Evolutionary conservation across 2,113 vertebrate species (phyloP), one percentile per base, ranked within the genome.

Genomic region (Neopipo cinnamomea): DNA sequence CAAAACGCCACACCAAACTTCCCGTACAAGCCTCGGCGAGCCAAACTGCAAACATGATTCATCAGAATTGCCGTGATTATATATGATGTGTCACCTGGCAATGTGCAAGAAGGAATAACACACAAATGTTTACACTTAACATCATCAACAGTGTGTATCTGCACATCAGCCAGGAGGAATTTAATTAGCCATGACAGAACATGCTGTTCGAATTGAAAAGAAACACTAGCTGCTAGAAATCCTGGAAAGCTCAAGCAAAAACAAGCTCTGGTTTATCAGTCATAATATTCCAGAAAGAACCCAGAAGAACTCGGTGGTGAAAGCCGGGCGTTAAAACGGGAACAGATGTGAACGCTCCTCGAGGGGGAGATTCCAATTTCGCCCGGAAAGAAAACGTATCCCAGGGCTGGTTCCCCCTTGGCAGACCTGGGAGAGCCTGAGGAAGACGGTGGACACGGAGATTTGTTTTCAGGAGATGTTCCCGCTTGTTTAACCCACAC

Each of bases 121-220:
- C 63, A 90, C 93, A 96, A 96, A 95, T 93, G 88, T 97, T 96
- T 94, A 96, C 88, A 90, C 92, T 87, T 84, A 91, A 92, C 84
- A 95, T 94, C 85, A 88, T 89, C 96, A 92, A 95, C 95, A 96
- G 96, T 85, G 87, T 94, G 94, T 91, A 95, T 92, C 88, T 80
- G 92, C 93, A 95, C 95, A 94, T 95, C 95, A 97, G 95, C 75
- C 91, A 95, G 94, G 81, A 95, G 87, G 91, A 95, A 96, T 96
- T 96, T 89, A 97, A 95, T 95, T 92, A 96, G 89, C 92, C 95
- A 96, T 92, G 92, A 94, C 93, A 96, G 93, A 94, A 96, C 91
- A 95, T 72, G 95, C 89, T 92, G 90, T 89, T 95, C 91, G 37
- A 50, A 81, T 74, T 50, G 92, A 92, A 91, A 94, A 94, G 88